Evolutionary conservation across 1,140 invertebrate species (phyloP).

Genomic region (Branchinecta lynchi): DNA sequence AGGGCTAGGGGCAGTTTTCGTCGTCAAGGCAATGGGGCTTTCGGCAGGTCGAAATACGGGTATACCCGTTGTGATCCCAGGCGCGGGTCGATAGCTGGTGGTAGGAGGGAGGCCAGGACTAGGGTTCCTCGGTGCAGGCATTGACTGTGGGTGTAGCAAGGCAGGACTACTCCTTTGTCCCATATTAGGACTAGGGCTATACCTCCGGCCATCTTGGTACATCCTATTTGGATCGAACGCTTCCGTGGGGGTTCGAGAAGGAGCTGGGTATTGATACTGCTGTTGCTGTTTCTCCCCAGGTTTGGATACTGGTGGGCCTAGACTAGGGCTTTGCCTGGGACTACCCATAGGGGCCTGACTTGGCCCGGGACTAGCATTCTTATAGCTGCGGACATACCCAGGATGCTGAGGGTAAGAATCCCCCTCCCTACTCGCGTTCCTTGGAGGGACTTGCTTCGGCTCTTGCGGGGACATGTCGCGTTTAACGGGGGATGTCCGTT

Average conservation of each 20-base stretch:
- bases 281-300: not conserved
- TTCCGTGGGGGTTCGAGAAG: not conserved
- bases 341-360: not conserved
- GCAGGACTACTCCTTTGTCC: not conserved
- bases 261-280: not conserved
- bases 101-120: not conserved
- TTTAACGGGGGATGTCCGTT: conserved; percentile 19
- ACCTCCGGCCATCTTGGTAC: conserved; percentile 3
- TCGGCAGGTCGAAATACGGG: conserved; percentile 35
- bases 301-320: not conserved
- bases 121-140: not conserved
- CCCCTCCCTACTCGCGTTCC: not conserved
- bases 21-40: not conserved
- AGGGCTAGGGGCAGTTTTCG: not conserved
- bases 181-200: not conserved
- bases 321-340: conserved; percentile 3
- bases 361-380: not conserved
- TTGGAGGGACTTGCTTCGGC: not conserved
- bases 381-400: not conserved
- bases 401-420: conserved; percentile 8
- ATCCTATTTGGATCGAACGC: not conserved
- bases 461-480: conserved; percentile 16
- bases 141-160: not conserved
- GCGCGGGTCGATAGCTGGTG: conserved; percentile 21
- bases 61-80: conserved; percentile 43